phyloP scores from a whole-genome alignment of 2,113 vertebrate genomes.

The Ctenodactylus gundi region DNA sequence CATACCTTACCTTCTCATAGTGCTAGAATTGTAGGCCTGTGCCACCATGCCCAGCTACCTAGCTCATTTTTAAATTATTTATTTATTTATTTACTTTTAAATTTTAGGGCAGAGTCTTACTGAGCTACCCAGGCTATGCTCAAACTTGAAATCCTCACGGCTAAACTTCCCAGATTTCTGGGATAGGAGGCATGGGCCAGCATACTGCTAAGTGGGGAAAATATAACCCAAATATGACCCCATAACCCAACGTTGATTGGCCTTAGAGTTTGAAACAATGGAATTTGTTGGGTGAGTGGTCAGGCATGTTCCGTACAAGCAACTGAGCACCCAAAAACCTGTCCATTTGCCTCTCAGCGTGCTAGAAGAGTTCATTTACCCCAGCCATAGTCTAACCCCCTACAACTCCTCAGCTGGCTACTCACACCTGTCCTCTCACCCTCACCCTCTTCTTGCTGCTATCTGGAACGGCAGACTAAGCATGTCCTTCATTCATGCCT shows the following conservation, averaged over 20 bases:
- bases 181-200: too few species aligned
- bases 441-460: not conserved
- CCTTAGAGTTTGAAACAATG: conserved; percentile 27
- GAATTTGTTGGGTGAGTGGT: not conserved
- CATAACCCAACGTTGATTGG: not conserved
- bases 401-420: not conserved
- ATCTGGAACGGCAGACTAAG: not conserved
- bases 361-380: not conserved
- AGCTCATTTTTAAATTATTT: too few species aligned
- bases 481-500: not conserved
- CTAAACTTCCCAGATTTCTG: too few species aligned
- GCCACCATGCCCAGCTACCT: too few species aligned
- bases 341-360: not conserved
- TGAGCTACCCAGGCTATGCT: too few species aligned
- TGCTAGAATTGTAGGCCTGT: too few species aligned
- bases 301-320: not conserved
- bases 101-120: too few species aligned
- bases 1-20: too few species aligned
- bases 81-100: too few species aligned
- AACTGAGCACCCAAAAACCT: not conserved
- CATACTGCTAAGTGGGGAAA: too few species aligned
- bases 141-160: too few species aligned
- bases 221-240: too few species aligned
- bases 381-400: not conserved
- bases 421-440: not conserved